Evolutionary conservation across 2,888 invertebrate genomes (phyloP).

Genomic region (Epinotia demarniana): DNA sequence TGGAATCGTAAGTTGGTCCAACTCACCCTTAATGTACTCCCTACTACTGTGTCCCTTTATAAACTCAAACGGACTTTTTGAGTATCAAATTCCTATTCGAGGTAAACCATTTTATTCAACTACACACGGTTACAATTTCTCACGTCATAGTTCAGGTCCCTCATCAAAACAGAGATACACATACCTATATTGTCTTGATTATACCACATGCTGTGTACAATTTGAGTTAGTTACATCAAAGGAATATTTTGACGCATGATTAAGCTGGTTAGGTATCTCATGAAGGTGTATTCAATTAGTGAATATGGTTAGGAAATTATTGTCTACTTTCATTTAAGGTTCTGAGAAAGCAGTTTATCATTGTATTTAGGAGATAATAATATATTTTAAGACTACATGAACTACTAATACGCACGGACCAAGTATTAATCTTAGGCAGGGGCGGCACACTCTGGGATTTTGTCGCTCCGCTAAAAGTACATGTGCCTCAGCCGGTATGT

Average conservation of each 20-base stretch:
- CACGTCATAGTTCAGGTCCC: not conserved
- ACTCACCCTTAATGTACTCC: too few relatives aligned
- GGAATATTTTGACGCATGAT: conserved; percentile 27
- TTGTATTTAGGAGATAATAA: too few relatives aligned
- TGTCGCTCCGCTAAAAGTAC: too few relatives aligned
- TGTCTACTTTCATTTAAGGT: not conserved
- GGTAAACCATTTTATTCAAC: not conserved
- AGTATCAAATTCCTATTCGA: not conserved
- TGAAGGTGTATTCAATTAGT: not conserved
- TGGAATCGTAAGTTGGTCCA: too few relatives aligned
- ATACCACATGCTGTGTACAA: not conserved
- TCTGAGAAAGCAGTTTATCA: too few relatives aligned
- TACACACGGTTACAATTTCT: not conserved
- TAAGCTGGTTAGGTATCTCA: conserved; percentile 6
- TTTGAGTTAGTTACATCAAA: conserved; percentile 29
- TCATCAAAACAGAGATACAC: conserved; percentile 11
- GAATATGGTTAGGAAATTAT: not conserved
- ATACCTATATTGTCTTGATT: not conserved
- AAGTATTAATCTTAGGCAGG: too few relatives aligned
- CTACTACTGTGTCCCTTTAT: too few relatives aligned
- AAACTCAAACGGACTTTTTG: not conserved
- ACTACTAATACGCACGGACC: too few relatives aligned
- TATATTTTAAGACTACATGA: too few relatives aligned
- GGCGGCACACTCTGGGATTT: too few relatives aligned
- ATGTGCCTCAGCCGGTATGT: too few relatives aligned